phyloP scores from a whole-genome alignment of 2,113 vertebrate species.

The Odontesthes bonariensis region DNA sequence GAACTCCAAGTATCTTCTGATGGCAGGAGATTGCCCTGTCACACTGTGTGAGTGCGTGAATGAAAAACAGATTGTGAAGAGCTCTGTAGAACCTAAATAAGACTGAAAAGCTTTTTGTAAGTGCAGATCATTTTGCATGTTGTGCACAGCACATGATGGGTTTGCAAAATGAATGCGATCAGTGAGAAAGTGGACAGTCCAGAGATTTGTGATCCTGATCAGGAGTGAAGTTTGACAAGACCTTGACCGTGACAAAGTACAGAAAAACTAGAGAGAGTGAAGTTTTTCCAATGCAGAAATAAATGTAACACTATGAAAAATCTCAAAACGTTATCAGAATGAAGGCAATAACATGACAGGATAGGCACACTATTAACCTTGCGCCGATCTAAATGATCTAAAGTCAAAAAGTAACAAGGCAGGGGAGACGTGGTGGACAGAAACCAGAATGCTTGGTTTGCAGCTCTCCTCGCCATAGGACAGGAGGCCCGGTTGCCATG shows the following conservation, averaged over 20 bases:
- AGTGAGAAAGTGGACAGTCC: background rate
- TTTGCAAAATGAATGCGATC: background rate
- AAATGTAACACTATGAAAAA: background rate
- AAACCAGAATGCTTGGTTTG: conserved; percentile 81
- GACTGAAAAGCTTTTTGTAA: background rate
- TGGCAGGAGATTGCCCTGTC: background rate
- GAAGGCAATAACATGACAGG: background rate
- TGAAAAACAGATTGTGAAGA: background rate
- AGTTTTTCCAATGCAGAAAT: background rate
- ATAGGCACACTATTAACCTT: background rate
- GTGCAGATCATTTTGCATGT: background rate
- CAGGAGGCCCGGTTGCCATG: conserved; percentile 97
- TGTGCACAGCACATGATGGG: background rate
- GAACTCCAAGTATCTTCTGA: background rate
- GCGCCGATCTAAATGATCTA: background rate
- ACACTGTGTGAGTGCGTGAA: background rate
- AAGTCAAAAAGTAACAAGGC: conserved; percentile 22
- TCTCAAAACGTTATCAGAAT: background rate
- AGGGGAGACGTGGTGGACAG: conserved; percentile 35
- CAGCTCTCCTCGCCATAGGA: conserved; percentile 84
- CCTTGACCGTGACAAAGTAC: background rate
- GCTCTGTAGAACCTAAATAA: background rate
- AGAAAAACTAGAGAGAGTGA: background rate
- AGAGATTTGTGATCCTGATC: background rate
- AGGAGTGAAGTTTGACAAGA: background rate